phyloP scores from a whole-genome alignment of 2,888 invertebrate species.

The Eumacrocentrus americanus region DNA sequence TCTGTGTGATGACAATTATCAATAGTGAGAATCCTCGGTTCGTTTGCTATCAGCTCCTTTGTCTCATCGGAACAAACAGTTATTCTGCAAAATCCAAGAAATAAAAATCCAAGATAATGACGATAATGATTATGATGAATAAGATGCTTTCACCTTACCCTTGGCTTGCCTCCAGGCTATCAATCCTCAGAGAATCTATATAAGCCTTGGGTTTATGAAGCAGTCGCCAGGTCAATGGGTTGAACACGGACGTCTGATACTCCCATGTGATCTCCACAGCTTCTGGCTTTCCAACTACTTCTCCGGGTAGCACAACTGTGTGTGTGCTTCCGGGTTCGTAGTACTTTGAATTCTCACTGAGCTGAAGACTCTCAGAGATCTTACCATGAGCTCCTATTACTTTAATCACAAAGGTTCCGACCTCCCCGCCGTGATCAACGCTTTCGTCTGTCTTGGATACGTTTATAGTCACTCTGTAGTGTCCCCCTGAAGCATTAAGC shows the following conservation, averaged over 20 bases:
- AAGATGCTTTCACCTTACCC: slow-evolving; percentile 63
- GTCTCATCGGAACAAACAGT: slow-evolving; percentile 73
- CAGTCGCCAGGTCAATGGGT: slow-evolving; percentile 84
- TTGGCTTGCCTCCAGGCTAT: slow-evolving; percentile 74
- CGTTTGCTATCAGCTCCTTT: slow-evolving; percentile 71
- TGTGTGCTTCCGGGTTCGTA: slow-evolving; percentile 78
- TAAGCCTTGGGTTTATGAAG: slow-evolving; percentile 76
- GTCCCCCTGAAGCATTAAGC: slow-evolving; percentile 68
- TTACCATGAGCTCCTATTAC: slow-evolving; percentile 70
- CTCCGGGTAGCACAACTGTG: slow-evolving; percentile 71
- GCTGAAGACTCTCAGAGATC: slow-evolving; percentile 67
- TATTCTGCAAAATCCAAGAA: slow-evolving; percentile 64
- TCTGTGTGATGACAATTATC: slow-evolving; percentile 48
- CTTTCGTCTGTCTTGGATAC: slow-evolving; percentile 78
- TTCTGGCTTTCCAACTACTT: slow-evolving; percentile 71
- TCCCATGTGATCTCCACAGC: slow-evolving; percentile 79
- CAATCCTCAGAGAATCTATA: slow-evolving; percentile 73
- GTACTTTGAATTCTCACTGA: slow-evolving; percentile 66
- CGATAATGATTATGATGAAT: neutral
- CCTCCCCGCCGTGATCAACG: slow-evolving; percentile 76
- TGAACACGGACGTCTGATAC: slow-evolving; percentile 78
- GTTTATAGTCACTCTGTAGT: slow-evolving; percentile 77
- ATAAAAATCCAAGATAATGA: neutral
- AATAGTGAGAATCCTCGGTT: slow-evolving; percentile 62
- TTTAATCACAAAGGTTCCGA: slow-evolving; percentile 74